Base-by-base conservation (phyloP, 2,113 vertebrate species). In the Stictonetta naevosa region DNA sequence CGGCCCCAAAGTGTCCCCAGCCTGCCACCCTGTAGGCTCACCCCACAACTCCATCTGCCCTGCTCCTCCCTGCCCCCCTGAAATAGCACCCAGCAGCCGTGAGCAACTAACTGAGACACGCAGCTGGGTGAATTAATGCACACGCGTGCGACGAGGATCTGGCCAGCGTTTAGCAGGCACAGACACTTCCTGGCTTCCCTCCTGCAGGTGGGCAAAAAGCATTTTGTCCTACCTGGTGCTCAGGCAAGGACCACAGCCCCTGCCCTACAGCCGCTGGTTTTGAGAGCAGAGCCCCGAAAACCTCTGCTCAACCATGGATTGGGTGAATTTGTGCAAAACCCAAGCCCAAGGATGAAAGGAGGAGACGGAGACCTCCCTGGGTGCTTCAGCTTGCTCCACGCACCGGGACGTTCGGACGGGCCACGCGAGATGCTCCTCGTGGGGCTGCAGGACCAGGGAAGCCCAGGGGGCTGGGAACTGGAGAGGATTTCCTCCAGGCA, bases 1-100 rank as follows among this genome's bases (percentile, higher is more conserved):
- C 50, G 60, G 14, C 7, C 2, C 10, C 6, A 0, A 2, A 2
- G 0, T 2, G 4, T 3, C 14, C 26, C 40, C 6, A 38, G 38
- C 2, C 11, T 26, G 38, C 38, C 38, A 26, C 4, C 3, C 26
- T 18, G 2, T 15, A 67, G 3, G 0, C 6, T 20, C 15, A 19
- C 12, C 23, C 11, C 14, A 2, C 62, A 2, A 0, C 18, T 5
- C 38, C 38, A 38, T n/a, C n/a, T n/a, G 38, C 38, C 22, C 58
- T 34, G 8, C 63, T 50, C 28, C 26, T 9, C 9, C 33, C 75
- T 38, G 31, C 44, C n/a, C 23, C 40, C 42, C 10, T 58, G 20
- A 19, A 76, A 79, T 6, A 23, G 20, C 22, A 63, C 21, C n/a
- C 83, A 21, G 29, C 21, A 44, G 21, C 13, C 20, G 21, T 4